A percentile compares a stretch with the other conserved stretches of the same genome.
phyloP scores from a whole-genome alignment of 1,140 invertebrate genomes.

The Drosophila yakuba region DNA sequence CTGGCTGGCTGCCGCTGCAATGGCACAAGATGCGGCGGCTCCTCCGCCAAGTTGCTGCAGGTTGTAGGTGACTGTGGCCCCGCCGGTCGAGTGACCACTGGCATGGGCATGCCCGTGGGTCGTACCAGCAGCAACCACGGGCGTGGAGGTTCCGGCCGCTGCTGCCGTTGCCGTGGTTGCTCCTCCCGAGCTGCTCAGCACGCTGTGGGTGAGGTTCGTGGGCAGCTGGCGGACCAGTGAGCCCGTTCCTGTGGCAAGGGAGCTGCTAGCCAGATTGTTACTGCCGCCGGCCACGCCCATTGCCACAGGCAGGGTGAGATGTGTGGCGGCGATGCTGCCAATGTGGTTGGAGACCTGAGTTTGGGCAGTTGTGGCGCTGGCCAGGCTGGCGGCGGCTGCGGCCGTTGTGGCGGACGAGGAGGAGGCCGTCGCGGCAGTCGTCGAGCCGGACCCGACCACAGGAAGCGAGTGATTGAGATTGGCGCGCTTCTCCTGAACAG shows the following conservation, averaged over 20 bases:
- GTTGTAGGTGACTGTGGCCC: conserved; percentile 78
- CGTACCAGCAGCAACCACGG: conserved; percentile 22
- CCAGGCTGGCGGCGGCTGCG: conserved; percentile 5
- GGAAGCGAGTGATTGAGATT: conserved; percentile 69
- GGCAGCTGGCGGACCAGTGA: conserved; percentile 60
- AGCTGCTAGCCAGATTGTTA: conserved; percentile 6
- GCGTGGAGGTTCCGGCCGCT: conserved; percentile 13
- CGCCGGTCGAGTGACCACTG: conserved; percentile 6
- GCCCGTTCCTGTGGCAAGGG: conserved; percentile 4
- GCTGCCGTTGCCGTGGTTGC: conserved; percentile 29
- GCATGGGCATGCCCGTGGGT: conserved; percentile 24
- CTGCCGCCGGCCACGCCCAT: conserved; percentile 16
- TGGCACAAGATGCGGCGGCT: conserved; percentile 90
- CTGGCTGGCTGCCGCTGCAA: conserved; percentile 97
- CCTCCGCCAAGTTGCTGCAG: conserved; percentile 86
- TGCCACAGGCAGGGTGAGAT: conserved; percentile 41
- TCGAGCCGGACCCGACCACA: conserved; percentile 46
- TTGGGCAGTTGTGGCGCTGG: conserved; percentile 7
- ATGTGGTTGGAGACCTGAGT: conserved; percentile 16
- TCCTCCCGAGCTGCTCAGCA: conserved; percentile 24
- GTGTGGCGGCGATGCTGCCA: conserved; percentile 28
- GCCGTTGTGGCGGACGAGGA: not conserved
- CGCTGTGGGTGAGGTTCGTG: conserved; percentile 42
- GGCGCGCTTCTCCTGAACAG: conserved; percentile 85
- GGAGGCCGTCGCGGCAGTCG: not conserved